Conservation (phyloP, 2,888 invertebrate species). For the Apamea sordens region DNA sequence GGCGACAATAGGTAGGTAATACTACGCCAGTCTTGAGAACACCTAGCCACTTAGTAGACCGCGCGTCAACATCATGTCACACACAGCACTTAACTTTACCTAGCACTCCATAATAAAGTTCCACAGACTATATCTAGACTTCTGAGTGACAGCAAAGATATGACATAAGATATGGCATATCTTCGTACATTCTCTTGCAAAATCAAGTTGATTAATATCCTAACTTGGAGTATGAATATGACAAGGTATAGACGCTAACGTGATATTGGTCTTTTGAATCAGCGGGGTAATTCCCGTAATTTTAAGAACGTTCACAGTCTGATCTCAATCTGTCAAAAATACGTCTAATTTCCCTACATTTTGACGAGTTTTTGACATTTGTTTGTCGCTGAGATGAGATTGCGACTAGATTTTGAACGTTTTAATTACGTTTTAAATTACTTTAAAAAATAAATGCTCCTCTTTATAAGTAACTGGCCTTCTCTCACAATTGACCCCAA, state of each 20-base stretch:
- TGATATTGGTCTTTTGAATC: background rate
- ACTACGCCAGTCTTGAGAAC: background rate
- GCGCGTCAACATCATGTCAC: slow-evolving; percentile 16
- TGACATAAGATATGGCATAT: slow-evolving; percentile 7
- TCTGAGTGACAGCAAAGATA: slow-evolving; percentile 33
- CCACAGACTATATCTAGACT: background rate
- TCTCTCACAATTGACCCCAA: too few relatives aligned
- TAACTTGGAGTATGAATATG: slow-evolving; percentile 8
- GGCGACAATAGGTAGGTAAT: background rate
- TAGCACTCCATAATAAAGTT: slow-evolving; percentile 1
- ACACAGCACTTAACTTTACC: slow-evolving; percentile 37
- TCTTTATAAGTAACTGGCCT: too few relatives aligned
- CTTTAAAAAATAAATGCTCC: too few relatives aligned
- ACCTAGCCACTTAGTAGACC: slow-evolving; percentile 12
- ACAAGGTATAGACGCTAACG: background rate
- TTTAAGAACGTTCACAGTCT: too few relatives aligned
- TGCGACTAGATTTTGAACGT: too few relatives aligned
- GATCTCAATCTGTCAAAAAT: too few relatives aligned
- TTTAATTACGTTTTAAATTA: too few relatives aligned
- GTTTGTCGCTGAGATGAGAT: too few relatives aligned
- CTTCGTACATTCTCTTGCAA: slow-evolving; percentile 2
- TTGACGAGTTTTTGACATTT: too few relatives aligned
- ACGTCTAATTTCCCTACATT: too few relatives aligned
- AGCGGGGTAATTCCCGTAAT: too few relatives aligned
- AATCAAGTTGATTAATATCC: background rate